Percentiles rank a stretch among this genome's conserved stretches.
Evolutionary conservation across 2,113 vertebrate genomes (phyloP).

Genomic region (Cacatua alba): DNA sequence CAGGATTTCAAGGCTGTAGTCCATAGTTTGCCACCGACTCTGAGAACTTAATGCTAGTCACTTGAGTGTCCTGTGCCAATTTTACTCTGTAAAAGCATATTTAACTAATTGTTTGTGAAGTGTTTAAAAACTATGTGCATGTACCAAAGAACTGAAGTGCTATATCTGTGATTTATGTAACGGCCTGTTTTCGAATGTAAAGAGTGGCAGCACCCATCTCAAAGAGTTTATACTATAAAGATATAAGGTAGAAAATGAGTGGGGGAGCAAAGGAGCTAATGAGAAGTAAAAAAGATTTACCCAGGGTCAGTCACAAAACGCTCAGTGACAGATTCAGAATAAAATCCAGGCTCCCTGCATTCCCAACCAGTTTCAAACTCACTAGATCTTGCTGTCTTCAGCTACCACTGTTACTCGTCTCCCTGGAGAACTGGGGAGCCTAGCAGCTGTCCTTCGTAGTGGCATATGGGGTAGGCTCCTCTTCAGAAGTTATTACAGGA

Average conservation of each 20-base stretch:
- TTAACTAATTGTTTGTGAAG: neutral
- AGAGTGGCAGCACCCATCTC: neutral
- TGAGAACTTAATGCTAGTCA: neutral
- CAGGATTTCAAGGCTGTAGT: neutral
- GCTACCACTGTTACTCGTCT: neutral
- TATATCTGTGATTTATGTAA: neutral
- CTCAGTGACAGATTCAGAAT: neutral
- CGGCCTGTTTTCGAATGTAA: neutral
- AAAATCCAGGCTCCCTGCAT: neutral
- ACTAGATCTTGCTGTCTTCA: conserved; percentile 12
- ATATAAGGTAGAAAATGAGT: neutral
- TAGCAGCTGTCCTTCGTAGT: neutral
- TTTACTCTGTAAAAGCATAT: neutral
- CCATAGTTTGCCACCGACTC: neutral
- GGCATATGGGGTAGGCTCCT: neutral
- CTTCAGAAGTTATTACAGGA: neutral
- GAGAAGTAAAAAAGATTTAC: neutral
- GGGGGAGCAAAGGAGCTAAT: neutral
- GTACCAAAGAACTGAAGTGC: neutral
- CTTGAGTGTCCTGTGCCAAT: neutral
- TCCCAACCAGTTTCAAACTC: neutral
- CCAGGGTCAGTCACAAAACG: neutral
- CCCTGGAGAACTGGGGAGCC: neutral
- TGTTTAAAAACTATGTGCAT: neutral
- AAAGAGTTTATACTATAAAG: neutral